Percentiles rank a stretch among this genome's conserved stretches.
phyloP scores from a whole-genome alignment of 2,888 invertebrate genomes.

The Aporophyla lueneburgensis region DNA sequence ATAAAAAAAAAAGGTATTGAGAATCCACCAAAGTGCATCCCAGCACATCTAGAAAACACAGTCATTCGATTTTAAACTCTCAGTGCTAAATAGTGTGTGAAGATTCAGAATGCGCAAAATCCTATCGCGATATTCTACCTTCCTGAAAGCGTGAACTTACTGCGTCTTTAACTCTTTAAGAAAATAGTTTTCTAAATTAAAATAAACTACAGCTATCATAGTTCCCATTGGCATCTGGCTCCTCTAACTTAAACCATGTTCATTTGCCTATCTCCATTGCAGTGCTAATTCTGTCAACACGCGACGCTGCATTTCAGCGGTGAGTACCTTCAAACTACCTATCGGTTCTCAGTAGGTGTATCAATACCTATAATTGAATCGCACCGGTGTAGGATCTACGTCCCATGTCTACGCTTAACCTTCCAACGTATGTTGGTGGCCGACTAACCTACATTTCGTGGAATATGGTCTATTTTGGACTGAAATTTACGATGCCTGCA shows the following conservation, averaged over 20 bases:
- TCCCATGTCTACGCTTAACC: conserved; percentile 1
- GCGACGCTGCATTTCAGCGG: conserved; percentile 40
- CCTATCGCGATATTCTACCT: too few relatives aligned
- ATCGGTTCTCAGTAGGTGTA: conserved; percentile 8
- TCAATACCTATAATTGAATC: conserved; percentile 55
- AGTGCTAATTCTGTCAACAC: conserved; percentile 55
- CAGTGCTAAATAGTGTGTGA: too few relatives aligned
- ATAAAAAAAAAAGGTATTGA: too few relatives aligned
- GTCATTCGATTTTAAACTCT: too few relatives aligned
- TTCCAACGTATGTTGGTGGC: not conserved
- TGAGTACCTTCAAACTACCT: conserved; percentile 23
- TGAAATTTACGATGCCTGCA: not conserved
- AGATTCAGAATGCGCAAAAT: too few relatives aligned
- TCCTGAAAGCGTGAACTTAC: not conserved
- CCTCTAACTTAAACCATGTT: conserved; percentile 11
- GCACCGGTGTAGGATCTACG: conserved; percentile 19
- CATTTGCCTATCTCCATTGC: conserved; percentile 30
- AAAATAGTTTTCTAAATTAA: too few relatives aligned
- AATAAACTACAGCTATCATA: not conserved
- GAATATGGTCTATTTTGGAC: not conserved
- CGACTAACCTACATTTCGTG: conserved; percentile 25
- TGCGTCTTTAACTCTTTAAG: not conserved
- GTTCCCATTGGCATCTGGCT: not conserved
- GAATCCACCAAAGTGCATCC: too few relatives aligned
- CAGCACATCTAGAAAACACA: too few relatives aligned